These are phyloP conservation scores for Tethya wilhelma DNA, from an alignment of 37 sponge, comb jelly and placozoan genomes.

Conservation along the genomic window DNA sequence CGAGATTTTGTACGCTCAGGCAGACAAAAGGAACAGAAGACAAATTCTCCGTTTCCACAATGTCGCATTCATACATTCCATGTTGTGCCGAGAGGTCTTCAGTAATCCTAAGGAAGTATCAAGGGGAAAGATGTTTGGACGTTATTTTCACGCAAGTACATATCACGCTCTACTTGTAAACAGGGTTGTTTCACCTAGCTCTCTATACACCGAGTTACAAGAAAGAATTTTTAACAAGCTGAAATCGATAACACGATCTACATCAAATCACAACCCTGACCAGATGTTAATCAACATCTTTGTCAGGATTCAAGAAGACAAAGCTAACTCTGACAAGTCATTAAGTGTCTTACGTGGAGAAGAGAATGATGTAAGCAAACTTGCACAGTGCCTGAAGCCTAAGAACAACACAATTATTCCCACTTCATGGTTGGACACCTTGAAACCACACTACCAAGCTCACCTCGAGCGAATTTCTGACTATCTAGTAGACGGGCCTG, in stretches of 20 bases:
- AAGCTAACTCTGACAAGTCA: neutral
- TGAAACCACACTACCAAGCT: neutral
- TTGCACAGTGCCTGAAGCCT: neutral
- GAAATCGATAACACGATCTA: neutral
- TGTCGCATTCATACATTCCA: neutral
- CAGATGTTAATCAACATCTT: conserved; percentile 5
- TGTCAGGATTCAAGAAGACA: neutral
- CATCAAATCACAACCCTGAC: conserved; percentile 22
- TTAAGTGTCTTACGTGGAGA: neutral
- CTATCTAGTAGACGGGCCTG: conserved; percentile 14
- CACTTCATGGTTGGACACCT: neutral
- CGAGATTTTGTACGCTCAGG: conserved; percentile 1
- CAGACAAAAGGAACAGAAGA: neutral
- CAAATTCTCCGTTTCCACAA: neutral
- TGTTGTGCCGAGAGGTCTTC: neutral
- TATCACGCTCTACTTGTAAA: neutral
- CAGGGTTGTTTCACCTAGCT: no score
- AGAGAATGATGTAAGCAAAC: conserved; percentile 12
- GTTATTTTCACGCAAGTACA: conserved; percentile 13
- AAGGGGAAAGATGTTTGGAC: conserved; percentile 10
- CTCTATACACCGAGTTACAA: no score
- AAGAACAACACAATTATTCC: neutral
- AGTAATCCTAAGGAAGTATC: neutral
- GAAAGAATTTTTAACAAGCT: conserved; percentile 19
- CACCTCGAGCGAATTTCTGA: conserved; percentile 32